Evolutionary conservation across 2,888 invertebrate genomes (phyloP).

Genomic region (Endomychus coccineus): DNA sequence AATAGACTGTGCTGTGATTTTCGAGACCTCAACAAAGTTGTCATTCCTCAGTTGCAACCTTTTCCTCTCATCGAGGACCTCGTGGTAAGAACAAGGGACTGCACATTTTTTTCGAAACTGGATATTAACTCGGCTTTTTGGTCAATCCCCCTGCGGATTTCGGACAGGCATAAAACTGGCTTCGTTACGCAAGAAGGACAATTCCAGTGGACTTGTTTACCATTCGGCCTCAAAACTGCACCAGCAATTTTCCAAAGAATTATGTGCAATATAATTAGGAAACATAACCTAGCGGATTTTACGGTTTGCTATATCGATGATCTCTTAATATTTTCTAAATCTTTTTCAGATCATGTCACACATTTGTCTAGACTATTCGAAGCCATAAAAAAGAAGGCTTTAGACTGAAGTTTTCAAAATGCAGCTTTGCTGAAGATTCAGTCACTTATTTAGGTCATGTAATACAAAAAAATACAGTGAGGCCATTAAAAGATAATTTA

Average conservation of each 20-base stretch:
- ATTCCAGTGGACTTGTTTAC: slow-evolving; percentile 22
- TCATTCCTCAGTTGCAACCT: slow-evolving; percentile 30
- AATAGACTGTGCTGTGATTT: slow-evolving; percentile 9
- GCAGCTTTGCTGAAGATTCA: slow-evolving; percentile 11
- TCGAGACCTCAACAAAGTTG: slow-evolving; percentile 20
- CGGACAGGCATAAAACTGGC: slow-evolving; percentile 31
- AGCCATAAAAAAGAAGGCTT: slow-evolving; percentile 15
- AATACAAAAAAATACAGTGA: slow-evolving; percentile 12
- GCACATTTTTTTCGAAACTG: slow-evolving; percentile 30
- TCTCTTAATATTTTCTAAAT: slow-evolving; percentile 22
- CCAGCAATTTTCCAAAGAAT: slow-evolving; percentile 22
- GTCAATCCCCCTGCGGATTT: slow-evolving; percentile 31
- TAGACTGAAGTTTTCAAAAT: slow-evolving; percentile 15
- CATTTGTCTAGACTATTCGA: slow-evolving; percentile 12
- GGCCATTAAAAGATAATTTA: slow-evolving; percentile 15
- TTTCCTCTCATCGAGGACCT: slow-evolving; percentile 33
- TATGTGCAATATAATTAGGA: slow-evolving; percentile 17
- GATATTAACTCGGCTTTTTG: slow-evolving; percentile 38
- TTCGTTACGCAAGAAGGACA: slow-evolving; percentile 26
- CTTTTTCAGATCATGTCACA: slow-evolving; percentile 20
- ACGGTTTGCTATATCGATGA: slow-evolving; percentile 23
- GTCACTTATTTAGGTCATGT: slow-evolving; percentile 16
- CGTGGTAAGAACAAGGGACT: slow-evolving; percentile 30
- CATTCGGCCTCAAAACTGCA: slow-evolving; percentile 23
- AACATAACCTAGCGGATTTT: slow-evolving; percentile 17